A percentile compares a stretch with the other conserved stretches of the same genome.
Evolutionary conservation across 2,888 invertebrate genomes (phyloP).

Genomic region (Ametastegia equiseti): DNA sequence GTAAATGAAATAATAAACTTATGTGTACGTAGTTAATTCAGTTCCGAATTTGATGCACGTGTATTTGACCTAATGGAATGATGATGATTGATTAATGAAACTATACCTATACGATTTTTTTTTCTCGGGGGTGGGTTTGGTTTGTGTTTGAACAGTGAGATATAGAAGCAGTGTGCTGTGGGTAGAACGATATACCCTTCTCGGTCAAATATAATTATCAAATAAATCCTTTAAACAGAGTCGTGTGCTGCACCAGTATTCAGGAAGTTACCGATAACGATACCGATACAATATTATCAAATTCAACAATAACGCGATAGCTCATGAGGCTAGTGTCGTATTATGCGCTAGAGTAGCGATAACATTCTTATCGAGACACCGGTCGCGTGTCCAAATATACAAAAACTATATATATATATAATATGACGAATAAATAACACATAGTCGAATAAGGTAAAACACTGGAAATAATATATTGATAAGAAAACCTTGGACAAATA

Average conservation of each 20-base stretch:
- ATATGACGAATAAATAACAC: not conserved
- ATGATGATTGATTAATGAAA: not conserved
- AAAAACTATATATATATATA: not conserved
- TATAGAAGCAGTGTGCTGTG: not conserved
- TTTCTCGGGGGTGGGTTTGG: not conserved
- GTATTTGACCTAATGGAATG: not conserved
- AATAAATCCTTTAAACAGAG: constrained; percentile 51
- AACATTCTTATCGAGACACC: not conserved
- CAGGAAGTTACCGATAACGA: too few species aligned
- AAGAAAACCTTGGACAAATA: not conserved
- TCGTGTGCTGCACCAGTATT: constrained; percentile 52
- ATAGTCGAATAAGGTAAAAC: not conserved
- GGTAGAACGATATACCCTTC: not conserved
- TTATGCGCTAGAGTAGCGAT: not conserved
- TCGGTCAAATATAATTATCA: constrained; percentile 60
- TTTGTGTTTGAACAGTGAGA: not conserved
- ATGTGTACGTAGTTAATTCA: too few species aligned
- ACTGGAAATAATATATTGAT: not conserved
- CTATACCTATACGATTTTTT: too few species aligned
- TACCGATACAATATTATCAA: constrained; percentile 52
- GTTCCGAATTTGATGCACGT: too few species aligned
- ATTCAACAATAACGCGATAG: constrained; percentile 53
- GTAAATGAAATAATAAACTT: too few species aligned
- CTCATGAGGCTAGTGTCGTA: too few species aligned
- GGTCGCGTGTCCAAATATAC: not conserved